Conservation (phyloP, 2,888 invertebrate species). For the Diachrysia chrysitis region DNA sequence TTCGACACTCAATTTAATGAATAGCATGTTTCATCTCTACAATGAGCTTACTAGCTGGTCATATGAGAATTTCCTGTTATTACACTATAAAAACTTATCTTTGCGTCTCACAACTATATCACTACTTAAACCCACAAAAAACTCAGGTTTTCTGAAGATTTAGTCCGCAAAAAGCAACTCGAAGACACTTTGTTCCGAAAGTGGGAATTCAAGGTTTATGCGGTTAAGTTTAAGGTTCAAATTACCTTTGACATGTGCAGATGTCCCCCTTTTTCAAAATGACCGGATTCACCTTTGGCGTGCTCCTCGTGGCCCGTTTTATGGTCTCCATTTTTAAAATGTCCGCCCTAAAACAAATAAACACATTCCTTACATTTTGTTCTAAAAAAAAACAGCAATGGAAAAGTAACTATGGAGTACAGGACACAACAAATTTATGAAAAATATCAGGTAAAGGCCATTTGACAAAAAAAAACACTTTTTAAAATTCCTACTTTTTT, state of each 20-base stretch:
- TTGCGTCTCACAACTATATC: not conserved
- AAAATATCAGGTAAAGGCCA: no score
- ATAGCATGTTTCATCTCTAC: not conserved
- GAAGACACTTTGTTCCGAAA: not conserved
- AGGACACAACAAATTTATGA: no score
- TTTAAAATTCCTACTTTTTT: no score
- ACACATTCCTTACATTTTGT: not conserved
- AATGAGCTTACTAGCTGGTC: not conserved
- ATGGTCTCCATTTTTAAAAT: slow-evolving; percentile 87
- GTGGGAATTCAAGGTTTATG: not conserved
- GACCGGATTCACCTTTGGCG: slow-evolving; percentile 88
- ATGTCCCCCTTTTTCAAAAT: slow-evolving; percentile 89
- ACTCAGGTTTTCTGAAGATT: not conserved
- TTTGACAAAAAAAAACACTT: no score
- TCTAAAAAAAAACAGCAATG: no score
- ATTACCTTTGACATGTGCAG: slow-evolving; percentile 86
- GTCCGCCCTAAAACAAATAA: slow-evolving; percentile 84
- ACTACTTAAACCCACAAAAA: not conserved
- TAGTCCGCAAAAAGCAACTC: not conserved
- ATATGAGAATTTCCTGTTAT: not conserved
- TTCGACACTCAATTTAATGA: no score
- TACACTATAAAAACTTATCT: not conserved
- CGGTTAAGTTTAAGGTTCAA: not conserved
- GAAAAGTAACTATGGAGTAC: no score
- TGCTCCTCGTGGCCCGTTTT: slow-evolving; percentile 85